phyloP scores from a whole-genome alignment of 2,113 vertebrate genomes.

The Lichenostomus cassidix region DNA sequence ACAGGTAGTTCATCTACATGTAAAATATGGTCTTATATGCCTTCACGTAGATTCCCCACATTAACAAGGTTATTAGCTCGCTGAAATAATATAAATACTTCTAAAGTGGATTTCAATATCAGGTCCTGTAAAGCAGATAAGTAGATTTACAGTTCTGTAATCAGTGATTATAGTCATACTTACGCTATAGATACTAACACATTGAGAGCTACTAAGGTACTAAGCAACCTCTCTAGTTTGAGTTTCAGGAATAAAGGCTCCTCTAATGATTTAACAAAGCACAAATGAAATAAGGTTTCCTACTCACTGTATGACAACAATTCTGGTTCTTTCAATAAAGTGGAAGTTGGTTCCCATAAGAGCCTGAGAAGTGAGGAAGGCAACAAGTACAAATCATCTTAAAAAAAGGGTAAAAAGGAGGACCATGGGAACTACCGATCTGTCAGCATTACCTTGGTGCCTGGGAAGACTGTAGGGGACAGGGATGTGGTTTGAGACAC shows the following conservation, averaged over 20 bases:
- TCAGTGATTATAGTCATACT: not conserved
- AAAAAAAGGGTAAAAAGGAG: not conserved
- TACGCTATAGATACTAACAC: not conserved
- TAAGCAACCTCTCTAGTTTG: not conserved
- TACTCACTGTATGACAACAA: not conserved
- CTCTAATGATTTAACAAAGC: not conserved
- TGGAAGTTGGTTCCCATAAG: not conserved
- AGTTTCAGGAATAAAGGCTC: not conserved
- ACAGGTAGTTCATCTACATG: not conserved
- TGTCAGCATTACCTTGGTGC: not conserved
- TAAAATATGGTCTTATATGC: not conserved
- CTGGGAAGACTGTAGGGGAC: not conserved
- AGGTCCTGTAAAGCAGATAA: not conserved
- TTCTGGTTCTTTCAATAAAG: not conserved
- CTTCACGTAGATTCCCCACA: not conserved
- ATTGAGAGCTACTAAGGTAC: not conserved
- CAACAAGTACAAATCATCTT: not conserved
- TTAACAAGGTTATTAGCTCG: not conserved
- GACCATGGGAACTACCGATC: not conserved
- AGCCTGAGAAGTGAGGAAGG: not conserved
- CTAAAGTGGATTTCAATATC: not conserved
- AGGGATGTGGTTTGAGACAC: not conserved
- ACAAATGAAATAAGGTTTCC: slow-evolving; percentile 26
- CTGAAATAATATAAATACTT: not conserved
- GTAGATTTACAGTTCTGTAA: not conserved